Base-by-base conservation (phyloP, 2,888 invertebrate genomes). In the Hirtodrosophila cameraria region DNA sequence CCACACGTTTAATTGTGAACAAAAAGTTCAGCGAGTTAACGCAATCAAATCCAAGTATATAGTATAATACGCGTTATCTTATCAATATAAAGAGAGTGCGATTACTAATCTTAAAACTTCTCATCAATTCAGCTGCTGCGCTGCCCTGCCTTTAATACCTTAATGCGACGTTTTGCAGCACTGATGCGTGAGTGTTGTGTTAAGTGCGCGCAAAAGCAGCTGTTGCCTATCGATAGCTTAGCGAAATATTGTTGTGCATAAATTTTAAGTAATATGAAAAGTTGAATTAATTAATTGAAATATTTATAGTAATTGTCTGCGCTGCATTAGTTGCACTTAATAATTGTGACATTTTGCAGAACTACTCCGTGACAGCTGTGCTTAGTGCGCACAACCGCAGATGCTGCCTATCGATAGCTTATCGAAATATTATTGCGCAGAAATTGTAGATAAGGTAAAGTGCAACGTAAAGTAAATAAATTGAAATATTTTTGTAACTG, bases 141-240 rank as follows among this genome's bases (percentile, higher is more conserved):
- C 13, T 20, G 25, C 25, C 25, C 7, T 13, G 27, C 31, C 16
- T 25, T 9, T 30, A 46, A 60, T 33, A 25, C n/a, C n/a, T n/a
- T 1, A 23, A 43, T 1, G 6, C 2, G n/a, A 0, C 18, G 35
- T 36, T 71, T 11, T 4, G 20, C 54, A 71, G 2, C 66, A 71
- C 67, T 62, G n/a, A n/a, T n/a, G 2, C 4, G 18, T 2, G 1
- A 7, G 20, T 3, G 27, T 33, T 31, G 38, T 60, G 50, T 54
- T 61, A 49, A 65, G 28, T 30, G 2, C 0, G 1, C 49, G 35
- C n/a, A 4, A 5, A 8, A 52, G 15, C 71, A 71, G 67, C 48
- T 71, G 72, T 49, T 48, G 13, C 1, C 6, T 57, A 65, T 75
- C 71, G 79, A 76, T 57, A 70, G 35, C 1, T 31, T 12, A 18